Evolutionary conservation across 2,113 vertebrate genomes (phyloP).

Genomic region (Cyphomyrus discorhynchus): DNA sequence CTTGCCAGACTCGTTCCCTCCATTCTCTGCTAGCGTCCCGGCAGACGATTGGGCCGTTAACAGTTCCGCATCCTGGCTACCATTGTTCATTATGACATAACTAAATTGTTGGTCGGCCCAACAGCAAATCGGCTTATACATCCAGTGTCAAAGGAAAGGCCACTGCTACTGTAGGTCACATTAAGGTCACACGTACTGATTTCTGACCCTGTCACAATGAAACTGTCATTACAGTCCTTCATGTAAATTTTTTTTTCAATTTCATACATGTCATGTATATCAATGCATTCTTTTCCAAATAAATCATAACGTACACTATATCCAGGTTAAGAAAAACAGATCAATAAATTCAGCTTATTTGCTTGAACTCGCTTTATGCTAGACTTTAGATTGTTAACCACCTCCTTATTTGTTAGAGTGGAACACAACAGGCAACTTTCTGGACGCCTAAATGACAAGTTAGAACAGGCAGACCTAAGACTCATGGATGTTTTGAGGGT

Average conservation of each 20-base stretch:
- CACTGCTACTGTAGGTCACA: not conserved
- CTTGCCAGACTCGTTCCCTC: not conserved
- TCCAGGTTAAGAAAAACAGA: not conserved
- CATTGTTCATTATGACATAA: not conserved
- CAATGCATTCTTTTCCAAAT: not conserved
- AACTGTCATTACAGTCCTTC: not conserved
- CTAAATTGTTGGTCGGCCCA: not conserved
- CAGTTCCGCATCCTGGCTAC: not conserved
- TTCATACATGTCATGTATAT: not conserved
- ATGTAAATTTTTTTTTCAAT: not conserved
- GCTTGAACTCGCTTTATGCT: not conserved
- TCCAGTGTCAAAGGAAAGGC: not conserved
- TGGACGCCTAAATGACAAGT: not conserved
- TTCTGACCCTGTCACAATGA: not conserved
- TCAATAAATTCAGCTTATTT: not conserved
- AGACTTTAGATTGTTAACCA: not conserved
- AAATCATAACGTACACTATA: not conserved
- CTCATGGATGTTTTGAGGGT: not conserved
- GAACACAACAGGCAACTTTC: not conserved
- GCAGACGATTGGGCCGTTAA: not conserved
- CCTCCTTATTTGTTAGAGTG: not conserved
- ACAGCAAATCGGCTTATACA: not conserved
- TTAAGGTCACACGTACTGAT: not conserved
- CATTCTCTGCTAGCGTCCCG: not conserved
- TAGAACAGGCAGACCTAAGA: not conserved